phyloP scores from a whole-genome alignment of 2,113 vertebrate genomes.

The Oenanthe melanoleuca region DNA sequence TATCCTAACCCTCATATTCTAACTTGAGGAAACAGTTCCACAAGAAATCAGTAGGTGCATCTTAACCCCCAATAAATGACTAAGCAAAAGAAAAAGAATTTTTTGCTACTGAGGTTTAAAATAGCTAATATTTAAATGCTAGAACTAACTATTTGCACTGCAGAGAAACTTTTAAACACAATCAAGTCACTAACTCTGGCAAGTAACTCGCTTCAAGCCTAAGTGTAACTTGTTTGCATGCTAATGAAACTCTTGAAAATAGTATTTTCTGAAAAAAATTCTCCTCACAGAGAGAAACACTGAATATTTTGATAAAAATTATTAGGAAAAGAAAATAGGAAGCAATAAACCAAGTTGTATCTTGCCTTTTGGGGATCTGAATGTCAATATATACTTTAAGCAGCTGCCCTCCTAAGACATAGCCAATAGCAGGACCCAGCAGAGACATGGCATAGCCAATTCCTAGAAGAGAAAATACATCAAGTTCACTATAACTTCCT shows the following conservation, averaged over 20 bases:
- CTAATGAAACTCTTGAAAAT: neutral
- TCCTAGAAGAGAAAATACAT: conserved; percentile 67
- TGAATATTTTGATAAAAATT: neutral
- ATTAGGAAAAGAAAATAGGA: neutral
- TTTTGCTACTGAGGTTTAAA: neutral
- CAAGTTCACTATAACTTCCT: neutral
- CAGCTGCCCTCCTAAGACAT: conserved; percentile 79
- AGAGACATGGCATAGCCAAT: conserved; percentile 81
- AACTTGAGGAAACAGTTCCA: neutral
- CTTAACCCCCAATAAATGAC: neutral
- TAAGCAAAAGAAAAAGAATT: neutral
- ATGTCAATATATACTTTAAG: conserved; percentile 80
- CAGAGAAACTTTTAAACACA: neutral
- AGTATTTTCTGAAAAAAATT: neutral
- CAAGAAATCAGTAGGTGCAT: neutral
- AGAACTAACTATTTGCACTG: neutral
- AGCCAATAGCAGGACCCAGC: conserved; percentile 82
- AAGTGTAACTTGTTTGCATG: neutral
- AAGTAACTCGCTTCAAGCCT: neutral
- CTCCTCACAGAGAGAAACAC: neutral
- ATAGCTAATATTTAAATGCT: neutral
- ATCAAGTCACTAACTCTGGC: neutral
- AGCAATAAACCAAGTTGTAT: neutral
- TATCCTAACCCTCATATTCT: neutral
- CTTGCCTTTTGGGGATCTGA: conserved; percentile 72